Conservation (phyloP, 2,888 invertebrate genomes). For the Trachelus tabidus region DNA sequence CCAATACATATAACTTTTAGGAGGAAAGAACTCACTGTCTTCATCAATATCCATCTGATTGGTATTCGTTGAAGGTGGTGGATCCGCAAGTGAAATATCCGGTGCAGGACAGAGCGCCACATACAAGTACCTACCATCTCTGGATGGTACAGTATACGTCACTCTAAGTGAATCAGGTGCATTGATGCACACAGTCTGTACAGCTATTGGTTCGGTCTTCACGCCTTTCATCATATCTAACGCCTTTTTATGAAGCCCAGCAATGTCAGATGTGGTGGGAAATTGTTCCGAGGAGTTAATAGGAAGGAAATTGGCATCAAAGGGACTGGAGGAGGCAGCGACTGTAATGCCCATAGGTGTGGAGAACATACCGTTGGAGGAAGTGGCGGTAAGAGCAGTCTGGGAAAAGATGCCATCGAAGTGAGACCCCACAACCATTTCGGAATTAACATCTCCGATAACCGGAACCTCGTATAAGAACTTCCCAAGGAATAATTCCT, state of each 20-base stretch:
- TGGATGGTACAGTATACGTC: slow-evolving; percentile 51
- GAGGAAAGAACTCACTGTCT: slow-evolving; percentile 56
- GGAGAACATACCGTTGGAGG: slow-evolving; percentile 53
- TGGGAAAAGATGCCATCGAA: slow-evolving; percentile 52
- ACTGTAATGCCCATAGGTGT: slow-evolving; percentile 42
- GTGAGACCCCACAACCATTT: slow-evolving; percentile 56
- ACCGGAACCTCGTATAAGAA: slow-evolving; percentile 61
- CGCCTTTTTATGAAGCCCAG: slow-evolving; percentile 50
- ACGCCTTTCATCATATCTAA: slow-evolving; percentile 48
- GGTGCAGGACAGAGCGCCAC: slow-evolving; percentile 50
- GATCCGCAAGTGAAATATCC: slow-evolving; percentile 52
- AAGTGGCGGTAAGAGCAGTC: slow-evolving; percentile 52
- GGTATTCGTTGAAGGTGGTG: slow-evolving; percentile 57
- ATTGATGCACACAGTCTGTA: slow-evolving; percentile 57
- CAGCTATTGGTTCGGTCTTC: slow-evolving; percentile 56
- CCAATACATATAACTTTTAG: slow-evolving; percentile 69
- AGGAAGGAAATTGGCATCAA: slow-evolving; percentile 58
- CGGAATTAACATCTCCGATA: slow-evolving; percentile 62
- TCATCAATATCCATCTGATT: slow-evolving; percentile 63
- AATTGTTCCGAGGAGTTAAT: slow-evolving; percentile 54
- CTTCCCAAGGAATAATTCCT: slow-evolving; percentile 61
- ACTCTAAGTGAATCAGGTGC: slow-evolving; percentile 54
- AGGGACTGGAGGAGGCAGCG: slow-evolving; percentile 48
- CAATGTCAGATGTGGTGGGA: slow-evolving; percentile 57
- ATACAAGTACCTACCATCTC: slow-evolving; percentile 57